These are phyloP conservation scores for Chromis chromis DNA, from an alignment of 2,797 vertebrate species.

Conservation along the genomic window DNA sequence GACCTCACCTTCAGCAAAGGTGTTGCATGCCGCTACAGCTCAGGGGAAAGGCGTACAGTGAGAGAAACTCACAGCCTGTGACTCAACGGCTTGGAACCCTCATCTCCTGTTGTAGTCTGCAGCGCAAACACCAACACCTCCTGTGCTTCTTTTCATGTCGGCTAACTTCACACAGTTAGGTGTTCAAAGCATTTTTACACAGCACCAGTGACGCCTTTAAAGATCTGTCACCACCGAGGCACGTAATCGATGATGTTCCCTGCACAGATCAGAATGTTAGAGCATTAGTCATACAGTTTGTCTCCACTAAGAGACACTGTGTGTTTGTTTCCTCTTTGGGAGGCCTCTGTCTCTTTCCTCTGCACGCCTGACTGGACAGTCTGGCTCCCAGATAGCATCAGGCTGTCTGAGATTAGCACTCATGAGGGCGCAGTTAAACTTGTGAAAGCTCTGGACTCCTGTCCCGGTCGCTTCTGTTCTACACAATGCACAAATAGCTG, in stretches of 20 bases:
- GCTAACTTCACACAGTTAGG: constrained; percentile 45
- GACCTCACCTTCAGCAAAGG: constrained; percentile 47
- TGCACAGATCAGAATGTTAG: constrained; percentile 23
- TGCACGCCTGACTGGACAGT: constrained; percentile 69
- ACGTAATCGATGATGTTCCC: constrained; percentile 27
- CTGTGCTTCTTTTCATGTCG: constrained; percentile 46
- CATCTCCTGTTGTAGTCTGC: constrained; percentile 37
- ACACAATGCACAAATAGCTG: constrained; percentile 62
- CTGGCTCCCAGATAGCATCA: constrained; percentile 82
- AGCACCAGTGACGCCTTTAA: not conserved
- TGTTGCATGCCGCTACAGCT: constrained; percentile 30
- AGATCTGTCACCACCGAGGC: constrained; percentile 41
- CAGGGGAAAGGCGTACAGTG: constrained; percentile 2
- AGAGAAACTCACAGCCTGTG: constrained; percentile 54
- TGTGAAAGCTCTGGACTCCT: constrained; percentile 60
- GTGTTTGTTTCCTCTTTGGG: constrained; percentile 58
- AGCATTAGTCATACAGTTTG: constrained; percentile 48
- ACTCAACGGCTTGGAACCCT: constrained; percentile 63
- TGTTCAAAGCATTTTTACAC: constrained; percentile 34
- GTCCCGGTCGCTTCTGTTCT: constrained; percentile 52
- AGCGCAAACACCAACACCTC: constrained; percentile 42
- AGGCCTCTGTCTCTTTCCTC: constrained; percentile 62
- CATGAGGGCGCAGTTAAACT: constrained; percentile 78
- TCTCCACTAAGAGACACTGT: constrained; percentile 41
- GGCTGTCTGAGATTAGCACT: constrained; percentile 75